Evolutionary conservation across 2,888 invertebrate species (phyloP).

Genomic region (Hipparchia sbordonii): DNA sequence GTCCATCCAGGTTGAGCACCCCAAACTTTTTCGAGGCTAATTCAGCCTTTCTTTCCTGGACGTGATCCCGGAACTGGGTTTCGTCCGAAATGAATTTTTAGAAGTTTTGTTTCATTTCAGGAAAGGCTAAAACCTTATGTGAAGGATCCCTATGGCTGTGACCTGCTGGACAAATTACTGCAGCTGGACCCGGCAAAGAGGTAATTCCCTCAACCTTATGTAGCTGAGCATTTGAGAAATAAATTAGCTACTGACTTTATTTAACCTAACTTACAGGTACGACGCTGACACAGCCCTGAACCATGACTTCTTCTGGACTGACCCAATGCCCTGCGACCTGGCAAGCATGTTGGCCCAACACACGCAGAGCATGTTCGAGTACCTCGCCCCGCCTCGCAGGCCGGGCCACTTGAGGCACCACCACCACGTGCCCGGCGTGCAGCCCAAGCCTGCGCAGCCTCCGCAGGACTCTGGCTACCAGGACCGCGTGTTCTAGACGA

Average conservation of each 20-base stretch:
- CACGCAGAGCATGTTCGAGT: constrained; percentile 97
- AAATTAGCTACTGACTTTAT: neutral
- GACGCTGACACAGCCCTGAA: constrained; percentile 97
- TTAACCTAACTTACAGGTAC: constrained; percentile 56
- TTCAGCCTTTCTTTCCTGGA: too few relatives aligned
- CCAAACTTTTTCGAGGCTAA: too few relatives aligned
- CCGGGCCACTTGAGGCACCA: constrained; percentile 88
- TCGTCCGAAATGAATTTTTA: too few relatives aligned
- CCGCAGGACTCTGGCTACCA: constrained; percentile 92
- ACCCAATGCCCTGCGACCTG: constrained; percentile 96
- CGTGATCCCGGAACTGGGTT: too few relatives aligned
- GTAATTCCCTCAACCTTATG: constrained; percentile 49
- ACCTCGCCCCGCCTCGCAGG: constrained; percentile 87
- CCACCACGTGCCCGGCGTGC: constrained; percentile 82
- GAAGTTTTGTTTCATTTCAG: constrained; percentile 53
- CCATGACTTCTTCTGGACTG: constrained; percentile 99
- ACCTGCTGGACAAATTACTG: constrained; percentile 94
- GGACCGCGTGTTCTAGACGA: constrained; percentile 89
- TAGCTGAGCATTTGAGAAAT: too few relatives aligned
- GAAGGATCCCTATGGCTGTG: constrained; percentile 95
- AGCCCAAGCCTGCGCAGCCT: constrained; percentile 72
- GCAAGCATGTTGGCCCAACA: constrained; percentile 95
- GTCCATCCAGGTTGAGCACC: too few relatives aligned
- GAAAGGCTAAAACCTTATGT: constrained; percentile 94
- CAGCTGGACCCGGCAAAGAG: constrained; percentile 94